Base-by-base conservation (phyloP, 2,797 vertebrate genomes). In the Mus caroli region DNA sequence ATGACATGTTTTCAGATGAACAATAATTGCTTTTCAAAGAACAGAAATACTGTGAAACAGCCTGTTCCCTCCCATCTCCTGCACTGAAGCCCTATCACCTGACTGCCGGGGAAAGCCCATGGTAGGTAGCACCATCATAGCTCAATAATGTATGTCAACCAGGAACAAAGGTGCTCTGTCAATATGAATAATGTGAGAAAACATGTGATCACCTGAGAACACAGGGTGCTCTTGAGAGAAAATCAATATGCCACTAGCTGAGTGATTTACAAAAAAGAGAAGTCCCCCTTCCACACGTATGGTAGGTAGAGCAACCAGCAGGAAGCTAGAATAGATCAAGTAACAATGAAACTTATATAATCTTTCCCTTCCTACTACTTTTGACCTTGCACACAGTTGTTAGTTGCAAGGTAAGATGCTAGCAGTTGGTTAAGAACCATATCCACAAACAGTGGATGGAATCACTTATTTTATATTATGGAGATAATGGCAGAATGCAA, bases 221-320 rank as follows among this genome's bases (percentile, higher is more conserved):
- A 89, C 6, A 40, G 89, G 95, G n/a, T 34, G 82, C 12, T 91
- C 86, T 91, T 97, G 86, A 97, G 96, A 96, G 79, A 98, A 97
- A 97, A 95, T 97, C 97, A 97, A 90, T 92, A 95, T 77, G n/a
- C 92, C 71, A 91, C 50, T 0, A 3, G 22, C 84, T 93, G 96
- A 77, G 85, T 60, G 26, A 97, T 89, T 80, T 92, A 54, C 54
- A 54, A 96, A 92, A 78, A 69, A 90, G 97, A 97, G 14, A 86
- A 97, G 95, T 10, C 52, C 91, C 1, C 0, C 0, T 19, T 17
- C 20, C 12, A 7, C 3, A n/a, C 1, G 6, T 77, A 94, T 58
- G 28, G 40, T 88, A 91, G 60, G 79, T 90, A 52, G 52, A 40
- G 86, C n/a, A 95, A 89, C 92, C 52, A 92, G 95, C 64, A 93